Evolutionary conservation across 2,888 invertebrate genomes (phyloP).

Genomic region (Cryptocheilus praepositus): DNA sequence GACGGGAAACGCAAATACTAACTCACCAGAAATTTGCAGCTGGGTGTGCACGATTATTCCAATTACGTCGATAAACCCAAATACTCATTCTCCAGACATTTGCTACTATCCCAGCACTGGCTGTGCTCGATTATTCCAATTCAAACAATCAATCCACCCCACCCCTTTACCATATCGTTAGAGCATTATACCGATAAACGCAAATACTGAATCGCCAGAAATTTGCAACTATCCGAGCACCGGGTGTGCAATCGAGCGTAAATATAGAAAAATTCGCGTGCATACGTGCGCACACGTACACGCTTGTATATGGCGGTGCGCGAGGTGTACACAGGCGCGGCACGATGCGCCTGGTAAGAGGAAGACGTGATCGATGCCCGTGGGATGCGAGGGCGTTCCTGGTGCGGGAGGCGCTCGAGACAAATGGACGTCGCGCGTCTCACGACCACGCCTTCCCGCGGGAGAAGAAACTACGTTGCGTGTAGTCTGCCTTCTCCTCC

Average conservation of each 20-base stretch:
- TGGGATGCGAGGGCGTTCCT: constrained; percentile 75
- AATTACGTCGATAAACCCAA: no score
- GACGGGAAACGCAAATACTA: no score
- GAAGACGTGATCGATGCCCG: constrained; percentile 75
- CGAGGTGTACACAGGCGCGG: constrained; percentile 52
- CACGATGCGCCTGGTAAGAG: constrained; percentile 60
- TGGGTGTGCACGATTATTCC: no score
- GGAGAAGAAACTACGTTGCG: constrained; percentile 62
- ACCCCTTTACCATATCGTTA: no score
- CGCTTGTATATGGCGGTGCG: constrained; percentile 10
- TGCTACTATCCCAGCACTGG: no score
- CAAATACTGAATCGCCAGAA: constrained; percentile 9
- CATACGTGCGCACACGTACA: constrained; percentile 14
- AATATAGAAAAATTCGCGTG: not conserved
- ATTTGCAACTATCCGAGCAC: no score
- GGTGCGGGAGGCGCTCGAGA: constrained; percentile 75
- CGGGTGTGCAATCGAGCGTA: not conserved
- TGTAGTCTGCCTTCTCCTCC: constrained; percentile 42
- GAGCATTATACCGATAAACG: no score
- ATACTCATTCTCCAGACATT: no score
- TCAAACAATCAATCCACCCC: no score
- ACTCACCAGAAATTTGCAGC: no score
- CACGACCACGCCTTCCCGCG: constrained; percentile 71
- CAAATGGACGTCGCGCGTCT: constrained; percentile 76
- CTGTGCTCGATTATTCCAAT: no score